Evolutionary conservation across 2,113 vertebrate genomes (phyloP), one percentile per base, ranked within the genome.

Genomic region (Heterochromis multidens): DNA sequence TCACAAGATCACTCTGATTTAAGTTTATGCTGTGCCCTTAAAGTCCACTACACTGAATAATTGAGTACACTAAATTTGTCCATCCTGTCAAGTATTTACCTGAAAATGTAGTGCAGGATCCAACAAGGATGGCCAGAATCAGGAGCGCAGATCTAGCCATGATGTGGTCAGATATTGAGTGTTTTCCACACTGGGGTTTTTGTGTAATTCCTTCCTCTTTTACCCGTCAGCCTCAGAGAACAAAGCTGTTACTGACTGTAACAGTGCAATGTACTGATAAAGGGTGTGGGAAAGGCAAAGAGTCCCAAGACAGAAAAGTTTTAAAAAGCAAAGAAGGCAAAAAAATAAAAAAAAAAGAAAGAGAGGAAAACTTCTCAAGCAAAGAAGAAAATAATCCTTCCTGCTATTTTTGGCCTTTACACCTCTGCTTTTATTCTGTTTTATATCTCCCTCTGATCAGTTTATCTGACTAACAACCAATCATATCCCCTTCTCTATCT

Each of bases 131-230:
- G 3, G 72, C 49, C n/a, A 94, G 74, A 61, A 92, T n/a, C 70
- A 93, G 33, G 37, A 94, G 37, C 4, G 62, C 70, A 57, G 59
- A 59, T 49, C 5, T 31, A 13, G 46, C 29, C 94, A 94, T 95
- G 88, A 82, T 93, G 86, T 37, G 29, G 25, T 35, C 56, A 86
- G 85, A 80, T 43, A 80, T 19, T 76, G 60, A 88, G 58, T 19
- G 29, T 2, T 57, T 13, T 77, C 23, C 80, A 88, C 89, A 89
- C 74, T 57, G 67, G 52, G 67, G 46, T 14, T 37, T 84, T 82
- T 77, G 33, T 77, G 57, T 33, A 49, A 52, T 80, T 33, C 57
- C 77, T 65, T 78, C 79, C 63, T 43, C 62, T 54, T 61, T 7
- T 16, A 7, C 43, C 33, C 56, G 56, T 77, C 74, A 82, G 43